Base-by-base conservation (phyloP, 2,113 vertebrate genomes). In the Petromus typicus region DNA sequence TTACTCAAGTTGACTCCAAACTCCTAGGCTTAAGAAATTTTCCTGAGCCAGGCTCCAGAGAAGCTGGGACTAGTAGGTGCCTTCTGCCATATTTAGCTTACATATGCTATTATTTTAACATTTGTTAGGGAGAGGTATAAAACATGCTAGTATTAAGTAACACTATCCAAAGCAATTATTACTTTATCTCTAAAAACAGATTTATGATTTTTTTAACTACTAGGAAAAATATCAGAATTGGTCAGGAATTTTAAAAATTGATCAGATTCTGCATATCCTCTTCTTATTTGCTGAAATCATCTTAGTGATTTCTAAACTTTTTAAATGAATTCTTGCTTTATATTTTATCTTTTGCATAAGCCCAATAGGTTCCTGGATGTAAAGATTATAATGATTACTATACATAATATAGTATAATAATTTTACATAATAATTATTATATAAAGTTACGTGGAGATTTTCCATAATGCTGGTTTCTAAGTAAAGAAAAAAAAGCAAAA, bases 401-500 rank as follows among this genome's bases (percentile, higher is more conserved):
- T 51, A 51, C 22, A 75, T 45, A 45, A 45, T 75, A 73, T 32
- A 61, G 23, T 61, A 61, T 61, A 61, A 73, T 73, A 48, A 76
- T 76, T 48, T 76, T 76, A 48, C 30, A n/a, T 76, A 48, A 48
- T 78, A 78, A 78, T 54, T 78, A 34, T 17, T 48, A 30, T 34
- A 7, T 87, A 13, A 9, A 64, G 1, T 67, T 76, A 48, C 75
- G 54, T 61, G 84, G 59, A 82, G 16, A 45, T n/a, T 73, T 34
- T 69, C 66, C 23, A 40, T 83, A 80, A 61, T 61, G 6, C 80
- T 86, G 17, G 32, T 89, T 91, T 93, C 71, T 81, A 93, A 89
- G 59, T 43, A 69, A 89, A 34, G 71, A 94, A 80, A 40, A n/a
- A 81, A 86, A 66, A 81, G 43, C 14, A 93, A 81, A 96, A 90